These are phyloP conservation scores for Leptinotarsa tumamoca DNA, from an alignment of 2,888 invertebrate species.

Conservation along the genomic window DNA sequence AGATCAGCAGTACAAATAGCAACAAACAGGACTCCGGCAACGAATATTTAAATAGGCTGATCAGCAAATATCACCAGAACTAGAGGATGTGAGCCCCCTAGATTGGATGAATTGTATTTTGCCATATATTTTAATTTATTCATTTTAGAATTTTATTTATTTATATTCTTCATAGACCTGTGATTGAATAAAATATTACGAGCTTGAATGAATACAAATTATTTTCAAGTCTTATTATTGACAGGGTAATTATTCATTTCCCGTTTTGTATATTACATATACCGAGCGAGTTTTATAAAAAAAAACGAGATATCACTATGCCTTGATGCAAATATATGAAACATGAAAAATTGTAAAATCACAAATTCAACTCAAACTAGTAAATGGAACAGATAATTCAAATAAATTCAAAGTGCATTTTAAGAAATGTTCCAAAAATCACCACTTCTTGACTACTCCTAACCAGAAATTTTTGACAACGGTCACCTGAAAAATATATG, in stretches of 20 bases:
- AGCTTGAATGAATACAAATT: neutral
- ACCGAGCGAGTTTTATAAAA: too few species aligned
- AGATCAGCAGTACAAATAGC: conserved; percentile 20
- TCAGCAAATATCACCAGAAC: conserved; percentile 62
- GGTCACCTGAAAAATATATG: too few species aligned
- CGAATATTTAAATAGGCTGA: conserved; percentile 61
- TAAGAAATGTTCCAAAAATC: neutral
- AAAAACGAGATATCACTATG: too few species aligned
- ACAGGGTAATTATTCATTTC: neutral
- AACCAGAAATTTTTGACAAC: too few species aligned
- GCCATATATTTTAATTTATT: conserved; percentile 10
- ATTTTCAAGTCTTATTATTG: too few species aligned
- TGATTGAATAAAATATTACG: conserved; percentile 9
- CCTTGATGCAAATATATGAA: too few species aligned
- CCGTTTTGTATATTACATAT: neutral
- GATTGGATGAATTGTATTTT: neutral
- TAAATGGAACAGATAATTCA: too few species aligned
- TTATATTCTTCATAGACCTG: neutral
- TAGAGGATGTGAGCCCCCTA: neutral
- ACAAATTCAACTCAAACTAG: too few species aligned
- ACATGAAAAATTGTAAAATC: too few species aligned
- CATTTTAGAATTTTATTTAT: too few species aligned
- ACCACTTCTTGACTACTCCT: too few species aligned
- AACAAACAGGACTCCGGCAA: conserved; percentile 46
- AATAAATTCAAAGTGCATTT: too few species aligned